Conservation (phyloP, 1,140 invertebrate species). For the Papilio helenus region DNA sequence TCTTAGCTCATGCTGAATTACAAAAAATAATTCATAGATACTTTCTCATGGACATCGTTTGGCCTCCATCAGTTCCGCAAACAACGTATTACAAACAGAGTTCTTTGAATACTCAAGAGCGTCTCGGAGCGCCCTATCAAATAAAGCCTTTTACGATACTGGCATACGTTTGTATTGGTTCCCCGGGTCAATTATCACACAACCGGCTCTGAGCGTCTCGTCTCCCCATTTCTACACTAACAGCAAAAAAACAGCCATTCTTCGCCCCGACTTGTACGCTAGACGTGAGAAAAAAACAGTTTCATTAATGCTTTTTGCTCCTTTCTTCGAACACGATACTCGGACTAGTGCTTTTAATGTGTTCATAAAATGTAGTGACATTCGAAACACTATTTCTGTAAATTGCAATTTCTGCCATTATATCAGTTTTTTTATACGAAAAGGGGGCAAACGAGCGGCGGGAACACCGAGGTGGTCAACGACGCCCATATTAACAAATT, state of each 20-base stretch:
- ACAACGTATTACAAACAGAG: constrained; percentile 16
- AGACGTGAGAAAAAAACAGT: constrained; percentile 26
- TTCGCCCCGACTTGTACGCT: constrained; percentile 21
- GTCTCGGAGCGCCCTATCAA: neutral
- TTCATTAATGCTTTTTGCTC: constrained; percentile 21
- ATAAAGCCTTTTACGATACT: constrained; percentile 27
- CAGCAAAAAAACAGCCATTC: constrained; percentile 20
- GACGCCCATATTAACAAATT: too few species aligned
- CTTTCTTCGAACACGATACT: constrained; percentile 15
- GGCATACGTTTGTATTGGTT: constrained; percentile 6
- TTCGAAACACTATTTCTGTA: neutral
- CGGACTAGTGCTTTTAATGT: neutral
- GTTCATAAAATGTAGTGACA: neutral
- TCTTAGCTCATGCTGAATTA: neutral
- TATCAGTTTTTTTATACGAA: too few species aligned
- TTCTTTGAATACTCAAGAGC: neutral
- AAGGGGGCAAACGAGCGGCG: too few species aligned
- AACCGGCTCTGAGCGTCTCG: constrained; percentile 17
- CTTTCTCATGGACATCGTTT: constrained; percentile 6
- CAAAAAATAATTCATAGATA: neutral
- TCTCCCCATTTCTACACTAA: constrained; percentile 25
- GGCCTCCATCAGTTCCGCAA: constrained; percentile 15
- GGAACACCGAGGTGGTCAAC: too few species aligned
- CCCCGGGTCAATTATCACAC: constrained; percentile 21
- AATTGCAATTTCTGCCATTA: neutral